Evolutionary conservation across 2,888 invertebrate genomes (phyloP).

Genomic region (Achlya flavicornis): DNA sequence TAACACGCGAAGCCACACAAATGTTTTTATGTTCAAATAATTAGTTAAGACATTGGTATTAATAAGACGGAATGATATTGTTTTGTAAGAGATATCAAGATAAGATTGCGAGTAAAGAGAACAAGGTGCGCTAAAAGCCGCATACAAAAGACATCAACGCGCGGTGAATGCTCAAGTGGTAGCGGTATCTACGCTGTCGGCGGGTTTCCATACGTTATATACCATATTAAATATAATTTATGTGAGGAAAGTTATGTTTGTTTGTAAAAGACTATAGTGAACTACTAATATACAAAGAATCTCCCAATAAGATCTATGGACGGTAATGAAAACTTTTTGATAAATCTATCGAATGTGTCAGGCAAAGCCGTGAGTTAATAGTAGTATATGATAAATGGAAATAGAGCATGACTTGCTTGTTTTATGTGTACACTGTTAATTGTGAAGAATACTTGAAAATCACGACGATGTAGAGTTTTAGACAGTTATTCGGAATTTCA

Average conservation of each 20-base stretch:
- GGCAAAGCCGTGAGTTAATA: neutral
- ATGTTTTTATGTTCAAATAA: conserved; percentile 19
- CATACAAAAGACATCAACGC: conserved; percentile 79
- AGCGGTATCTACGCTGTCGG: conserved; percentile 43
- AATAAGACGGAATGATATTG: conserved; percentile 25
- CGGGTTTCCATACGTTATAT: conserved; percentile 4
- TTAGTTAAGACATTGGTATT: conserved; percentile 26
- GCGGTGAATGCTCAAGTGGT: conserved; percentile 47
- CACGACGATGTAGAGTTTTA: neutral
- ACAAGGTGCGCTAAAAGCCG: conserved; percentile 43
- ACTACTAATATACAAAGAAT: no score
- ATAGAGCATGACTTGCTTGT: conserved; percentile 15
- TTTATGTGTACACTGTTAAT: conserved; percentile 10
- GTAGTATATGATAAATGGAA: neutral
- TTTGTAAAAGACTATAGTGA: neutral
- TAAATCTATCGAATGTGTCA: neutral
- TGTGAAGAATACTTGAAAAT: neutral
- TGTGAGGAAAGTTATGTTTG: neutral
- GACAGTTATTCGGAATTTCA: neutral
- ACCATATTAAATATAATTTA: neutral
- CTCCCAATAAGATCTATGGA: no score
- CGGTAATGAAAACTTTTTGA: neutral
- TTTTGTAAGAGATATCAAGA: conserved; percentile 42
- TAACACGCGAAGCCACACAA: conserved; percentile 19
- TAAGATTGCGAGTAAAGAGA: conserved; percentile 46